A percentile compares a stretch with the other conserved stretches of the same genome.
Evolutionary conservation across 2,797 vertebrate species (phyloP).

Genomic region (Chromobotia macracanthus): DNA sequence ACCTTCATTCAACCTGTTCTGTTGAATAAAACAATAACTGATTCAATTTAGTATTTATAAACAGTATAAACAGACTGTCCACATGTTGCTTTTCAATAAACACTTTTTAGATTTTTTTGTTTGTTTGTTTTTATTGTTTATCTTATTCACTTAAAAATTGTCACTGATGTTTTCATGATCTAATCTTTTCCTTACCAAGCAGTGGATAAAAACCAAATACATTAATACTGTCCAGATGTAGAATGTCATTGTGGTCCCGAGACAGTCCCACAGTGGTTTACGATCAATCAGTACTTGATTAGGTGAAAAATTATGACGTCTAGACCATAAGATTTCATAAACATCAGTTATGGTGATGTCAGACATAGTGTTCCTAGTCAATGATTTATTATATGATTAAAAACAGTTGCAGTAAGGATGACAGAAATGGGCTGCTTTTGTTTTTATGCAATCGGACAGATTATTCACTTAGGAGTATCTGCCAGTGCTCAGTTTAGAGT

Average conservation of each 20-base stretch:
- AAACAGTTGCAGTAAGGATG: background rate
- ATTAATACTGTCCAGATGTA: background rate
- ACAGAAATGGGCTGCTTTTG: background rate
- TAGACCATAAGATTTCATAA: constrained; percentile 4
- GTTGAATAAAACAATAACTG: background rate
- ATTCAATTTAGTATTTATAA: background rate
- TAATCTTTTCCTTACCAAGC: background rate
- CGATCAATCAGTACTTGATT: background rate
- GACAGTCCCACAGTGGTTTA: background rate
- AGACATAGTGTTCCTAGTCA: background rate
- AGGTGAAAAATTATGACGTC: constrained; percentile 5
- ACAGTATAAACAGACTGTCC: background rate
- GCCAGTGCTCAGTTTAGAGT: background rate
- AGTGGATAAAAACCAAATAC: background rate
- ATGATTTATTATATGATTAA: background rate
- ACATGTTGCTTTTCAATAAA: background rate
- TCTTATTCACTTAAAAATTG: no score
- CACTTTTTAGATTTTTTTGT: background rate
- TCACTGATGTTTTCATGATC: background rate
- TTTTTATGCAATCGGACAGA: background rate
- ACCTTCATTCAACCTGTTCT: no score
- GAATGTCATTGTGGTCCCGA: background rate
- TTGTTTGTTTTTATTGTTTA: no score
- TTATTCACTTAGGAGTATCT: no score
- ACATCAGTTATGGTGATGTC: constrained; percentile 1